These are phyloP conservation scores for Eupithecia dodoneata DNA, from an alignment of 2,888 invertebrate species.

Conservation along the genomic window DNA sequence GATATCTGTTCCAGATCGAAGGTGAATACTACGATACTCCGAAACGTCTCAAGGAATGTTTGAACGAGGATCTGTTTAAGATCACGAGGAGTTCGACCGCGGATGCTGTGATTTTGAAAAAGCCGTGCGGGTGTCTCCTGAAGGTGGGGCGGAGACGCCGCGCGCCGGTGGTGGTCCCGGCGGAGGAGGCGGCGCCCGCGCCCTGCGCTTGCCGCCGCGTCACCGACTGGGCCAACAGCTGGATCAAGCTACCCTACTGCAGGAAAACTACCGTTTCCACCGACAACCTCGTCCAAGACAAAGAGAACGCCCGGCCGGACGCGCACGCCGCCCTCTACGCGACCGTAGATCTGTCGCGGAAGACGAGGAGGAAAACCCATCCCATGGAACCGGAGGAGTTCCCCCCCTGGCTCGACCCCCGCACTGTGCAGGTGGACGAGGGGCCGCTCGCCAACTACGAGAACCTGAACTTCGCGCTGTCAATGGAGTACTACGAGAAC, in stretches of 20 bases:
- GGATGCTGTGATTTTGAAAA: conserved; percentile 84
- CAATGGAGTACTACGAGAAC: conserved; percentile 91
- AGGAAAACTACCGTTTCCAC: conserved; percentile 60
- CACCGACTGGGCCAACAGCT: conserved; percentile 87
- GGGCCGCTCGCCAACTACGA: conserved; percentile 86
- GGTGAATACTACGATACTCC: conserved; percentile 90
- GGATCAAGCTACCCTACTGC: conserved; percentile 86
- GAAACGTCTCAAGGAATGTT: conserved; percentile 87
- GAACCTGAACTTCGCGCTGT: conserved; percentile 91
- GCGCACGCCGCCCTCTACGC: conserved; percentile 85
- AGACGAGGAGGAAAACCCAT: conserved; percentile 79
- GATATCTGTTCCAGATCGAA: conserved; percentile 57
- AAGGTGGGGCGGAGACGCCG: conserved; percentile 73
- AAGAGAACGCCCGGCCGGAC: conserved; percentile 81
- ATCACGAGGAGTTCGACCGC: conserved; percentile 79
- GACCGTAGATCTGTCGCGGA: conserved; percentile 87
- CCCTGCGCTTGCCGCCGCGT: conserved; percentile 85
- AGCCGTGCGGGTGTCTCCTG: conserved; percentile 88
- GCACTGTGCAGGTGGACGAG: conserved; percentile 64
- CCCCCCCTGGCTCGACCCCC: conserved; percentile 44
- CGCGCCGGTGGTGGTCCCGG: conserved; percentile 67
- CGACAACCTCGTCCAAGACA: conserved; percentile 72
- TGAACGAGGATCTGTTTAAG: conserved; percentile 80
- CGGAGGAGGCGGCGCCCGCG: conserved; percentile 67
- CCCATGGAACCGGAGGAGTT: conserved; percentile 48